Percentiles rank a stretch among this genome's conserved stretches.
Conservation (phyloP, 2,888 invertebrate genomes). For the Pomacea canaliculata region DNA sequence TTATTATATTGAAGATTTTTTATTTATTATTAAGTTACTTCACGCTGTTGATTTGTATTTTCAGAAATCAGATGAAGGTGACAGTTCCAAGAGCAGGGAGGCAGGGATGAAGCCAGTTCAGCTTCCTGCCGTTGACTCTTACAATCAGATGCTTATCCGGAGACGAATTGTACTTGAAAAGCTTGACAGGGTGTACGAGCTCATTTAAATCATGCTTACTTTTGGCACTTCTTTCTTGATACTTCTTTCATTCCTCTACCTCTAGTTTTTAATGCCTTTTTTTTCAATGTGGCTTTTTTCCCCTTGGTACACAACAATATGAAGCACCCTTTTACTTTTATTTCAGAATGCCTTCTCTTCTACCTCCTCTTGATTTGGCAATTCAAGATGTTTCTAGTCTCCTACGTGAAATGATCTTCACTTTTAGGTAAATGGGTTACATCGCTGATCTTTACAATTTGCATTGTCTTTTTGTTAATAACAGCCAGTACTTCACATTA, state of each 20-base stretch:
- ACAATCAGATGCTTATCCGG: slow-evolving; percentile 78
- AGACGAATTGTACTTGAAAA: slow-evolving; percentile 79
- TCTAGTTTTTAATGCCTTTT: too few species aligned
- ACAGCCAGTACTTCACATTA: too few species aligned
- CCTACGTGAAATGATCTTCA: slow-evolving; percentile 49
- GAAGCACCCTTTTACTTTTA: background rate
- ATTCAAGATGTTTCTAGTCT: slow-evolving; percentile 52
- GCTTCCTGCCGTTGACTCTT: slow-evolving; percentile 78
- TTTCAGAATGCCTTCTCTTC: slow-evolving; percentile 52
- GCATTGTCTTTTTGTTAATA: background rate
- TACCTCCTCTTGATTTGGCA: slow-evolving; percentile 48
- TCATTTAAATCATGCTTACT: background rate
- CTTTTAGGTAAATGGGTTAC: slow-evolving; percentile 50
- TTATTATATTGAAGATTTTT: too few species aligned
- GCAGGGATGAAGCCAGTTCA: background rate
- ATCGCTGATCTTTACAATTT: background rate
- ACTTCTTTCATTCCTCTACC: too few species aligned
- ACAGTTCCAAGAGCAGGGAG: background rate
- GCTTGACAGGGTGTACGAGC: slow-evolving; percentile 76
- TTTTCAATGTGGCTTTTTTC: too few species aligned
- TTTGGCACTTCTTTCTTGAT: too few species aligned
- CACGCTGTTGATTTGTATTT: too few species aligned
- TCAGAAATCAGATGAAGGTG: background rate
- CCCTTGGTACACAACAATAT: too few species aligned
- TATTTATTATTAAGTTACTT: too few species aligned